A percentile compares a stretch with the other conserved stretches of the same genome.
Evolutionary conservation across 2,797 vertebrate species (phyloP).

Genomic region (Crenuchus spilurus): DNA sequence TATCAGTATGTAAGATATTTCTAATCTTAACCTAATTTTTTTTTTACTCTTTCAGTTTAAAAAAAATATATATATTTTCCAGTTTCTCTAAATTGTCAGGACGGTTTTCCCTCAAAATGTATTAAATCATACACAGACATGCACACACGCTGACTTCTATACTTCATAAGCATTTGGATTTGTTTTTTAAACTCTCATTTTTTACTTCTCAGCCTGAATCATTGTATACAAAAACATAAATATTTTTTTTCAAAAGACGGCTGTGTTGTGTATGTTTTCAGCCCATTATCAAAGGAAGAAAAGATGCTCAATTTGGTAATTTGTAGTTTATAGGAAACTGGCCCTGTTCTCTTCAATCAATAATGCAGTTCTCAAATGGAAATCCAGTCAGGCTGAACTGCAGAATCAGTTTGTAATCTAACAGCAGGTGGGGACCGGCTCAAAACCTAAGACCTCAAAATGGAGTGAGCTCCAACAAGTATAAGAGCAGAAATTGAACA

Average conservation of each 20-base stretch:
- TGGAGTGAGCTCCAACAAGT: conserved; percentile 48
- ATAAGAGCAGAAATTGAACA: conserved; percentile 67
- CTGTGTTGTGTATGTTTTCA: conserved; percentile 16
- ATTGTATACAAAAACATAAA: neutral
- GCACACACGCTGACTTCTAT: no score
- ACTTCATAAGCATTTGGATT: neutral
- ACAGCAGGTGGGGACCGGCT: conserved; percentile 63
- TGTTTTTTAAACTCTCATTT: neutral
- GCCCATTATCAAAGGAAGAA: conserved; percentile 38
- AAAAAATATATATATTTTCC: no score
- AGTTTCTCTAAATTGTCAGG: no score
- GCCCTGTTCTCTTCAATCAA: conserved; percentile 66
- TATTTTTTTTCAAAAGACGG: conserved; percentile 13
- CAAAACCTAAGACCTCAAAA: conserved; percentile 54
- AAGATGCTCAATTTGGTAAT: conserved; percentile 61
- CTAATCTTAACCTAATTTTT: no score
- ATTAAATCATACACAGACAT: neutral
- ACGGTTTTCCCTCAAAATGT: no score
- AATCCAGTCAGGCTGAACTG: conserved; percentile 71
- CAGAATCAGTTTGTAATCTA: conserved; percentile 68
- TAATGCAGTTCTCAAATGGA: conserved; percentile 70
- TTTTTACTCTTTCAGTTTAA: no score
- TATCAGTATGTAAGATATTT: no score
- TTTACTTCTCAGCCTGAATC: neutral
- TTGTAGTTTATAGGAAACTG: conserved; percentile 53